Percentiles rank a stretch among this genome's conserved stretches.
These are phyloP conservation scores for Lasioglossum baleicum DNA, from an alignment of 1,140 invertebrate genomes.

Conservation along the genomic window DNA sequence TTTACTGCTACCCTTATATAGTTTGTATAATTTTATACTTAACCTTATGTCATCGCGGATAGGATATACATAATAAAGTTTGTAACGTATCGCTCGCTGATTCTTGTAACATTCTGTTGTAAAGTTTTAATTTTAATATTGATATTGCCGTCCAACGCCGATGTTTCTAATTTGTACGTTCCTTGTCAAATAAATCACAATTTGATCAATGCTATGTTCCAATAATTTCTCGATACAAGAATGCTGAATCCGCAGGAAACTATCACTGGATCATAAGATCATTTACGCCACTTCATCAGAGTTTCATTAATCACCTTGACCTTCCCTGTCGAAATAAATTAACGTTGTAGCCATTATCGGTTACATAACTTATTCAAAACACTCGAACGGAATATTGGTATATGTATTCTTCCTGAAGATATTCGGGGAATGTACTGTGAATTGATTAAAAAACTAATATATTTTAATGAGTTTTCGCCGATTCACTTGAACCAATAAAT, in stretches of 20 bases:
- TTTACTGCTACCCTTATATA: not conserved
- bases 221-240: no score
- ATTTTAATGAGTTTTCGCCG: not conserved
- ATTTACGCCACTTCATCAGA: no score
- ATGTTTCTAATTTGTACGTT: conserved; percentile 36
- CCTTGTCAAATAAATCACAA: conserved; percentile 31
- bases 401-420: no score
- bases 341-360: no score
- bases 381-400: no score
- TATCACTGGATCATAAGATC: no score
- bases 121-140: conserved; percentile 33
- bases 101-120: conserved; percentile 5
- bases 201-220: not conserved
- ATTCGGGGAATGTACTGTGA: no score
- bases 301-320: no score
- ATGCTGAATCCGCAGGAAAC: no score
- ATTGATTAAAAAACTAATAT: no score
- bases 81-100: not conserved
- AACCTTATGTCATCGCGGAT: not conserved
- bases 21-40: conserved; percentile 17
- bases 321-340: no score
- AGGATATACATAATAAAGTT: not conserved
- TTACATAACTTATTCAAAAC: no score
- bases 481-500: not conserved
- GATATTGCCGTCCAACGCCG: conserved; percentile 23